Evolutionary conservation across 2,888 invertebrate species (phyloP).

Genomic region (Mythimna ferrago): DNA sequence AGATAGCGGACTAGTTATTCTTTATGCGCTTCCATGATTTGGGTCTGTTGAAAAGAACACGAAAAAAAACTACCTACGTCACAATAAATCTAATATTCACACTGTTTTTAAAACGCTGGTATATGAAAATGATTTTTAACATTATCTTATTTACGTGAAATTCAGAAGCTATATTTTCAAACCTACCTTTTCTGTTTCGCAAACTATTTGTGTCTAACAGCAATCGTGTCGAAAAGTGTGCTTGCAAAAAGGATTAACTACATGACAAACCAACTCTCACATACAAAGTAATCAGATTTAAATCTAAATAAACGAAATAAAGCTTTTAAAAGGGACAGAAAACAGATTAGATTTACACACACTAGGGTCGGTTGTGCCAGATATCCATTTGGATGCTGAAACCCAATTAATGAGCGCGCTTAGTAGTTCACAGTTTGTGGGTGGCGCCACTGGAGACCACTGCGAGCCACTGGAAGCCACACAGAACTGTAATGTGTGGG

Average conservation of each 20-base stretch:
- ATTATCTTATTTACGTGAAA: too few species aligned
- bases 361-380: constrained; percentile 25
- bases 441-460: constrained; percentile 30
- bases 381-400: constrained; percentile 56
- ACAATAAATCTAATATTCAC: too few species aligned
- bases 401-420: constrained; percentile 55
- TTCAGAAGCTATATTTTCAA: background rate
- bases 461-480: constrained; percentile 20
- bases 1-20: too few species aligned
- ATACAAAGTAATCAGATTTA: constrained; percentile 8
- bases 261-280: constrained; percentile 1
- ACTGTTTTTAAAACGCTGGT: too few species aligned
- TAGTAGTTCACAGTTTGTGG: constrained; percentile 55
- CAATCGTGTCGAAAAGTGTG: background rate
- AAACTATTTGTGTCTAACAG: background rate
- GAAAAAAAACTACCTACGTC: too few species aligned
- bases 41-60: too few species aligned
- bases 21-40: too few species aligned
- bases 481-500: constrained; percentile 43
- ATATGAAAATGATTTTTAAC: too few species aligned
- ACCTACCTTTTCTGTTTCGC: background rate
- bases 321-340: constrained; percentile 38
- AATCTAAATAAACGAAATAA: constrained; percentile 27
- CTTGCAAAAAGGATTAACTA: background rate
- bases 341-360: constrained; percentile 43